phyloP scores from a whole-genome alignment of 2,113 vertebrate species.

The Bujurquina vittata region DNA sequence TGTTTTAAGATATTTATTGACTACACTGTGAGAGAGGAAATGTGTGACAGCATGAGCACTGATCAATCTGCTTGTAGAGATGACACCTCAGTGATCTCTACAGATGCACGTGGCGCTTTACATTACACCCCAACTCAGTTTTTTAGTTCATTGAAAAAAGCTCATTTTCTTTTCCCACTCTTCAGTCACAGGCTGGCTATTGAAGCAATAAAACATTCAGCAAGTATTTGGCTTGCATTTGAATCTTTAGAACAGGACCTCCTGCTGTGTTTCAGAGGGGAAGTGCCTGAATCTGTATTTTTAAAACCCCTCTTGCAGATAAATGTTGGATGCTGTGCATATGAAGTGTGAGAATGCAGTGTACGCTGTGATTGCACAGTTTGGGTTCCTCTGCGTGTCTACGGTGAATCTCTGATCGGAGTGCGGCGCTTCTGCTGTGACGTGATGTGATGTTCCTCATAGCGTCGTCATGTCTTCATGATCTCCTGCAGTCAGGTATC shows the following conservation, averaged over 20 bases:
- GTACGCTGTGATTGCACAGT: no score
- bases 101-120: no score
- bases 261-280: not conserved
- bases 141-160: not conserved
- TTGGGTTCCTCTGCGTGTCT: not conserved
- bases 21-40: not conserved
- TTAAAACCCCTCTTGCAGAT: not conserved
- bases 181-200: not conserved
- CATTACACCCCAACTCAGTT: no score
- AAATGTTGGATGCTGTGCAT: not conserved
- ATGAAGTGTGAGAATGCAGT: not conserved
- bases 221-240: not conserved
- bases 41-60: not conserved
- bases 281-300: not conserved
- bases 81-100: not conserved
- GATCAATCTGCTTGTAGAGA: not conserved
- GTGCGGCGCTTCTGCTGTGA: not conserved
- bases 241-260: not conserved
- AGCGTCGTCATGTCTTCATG: conserved; percentile 5
- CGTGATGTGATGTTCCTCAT: not conserved
- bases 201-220: not conserved
- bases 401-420: not conserved
- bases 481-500: not conserved
- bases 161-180: not conserved
- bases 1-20: not conserved